These are phyloP conservation scores for Gambusia affinis DNA, from an alignment of 2,113 vertebrate species.

Conservation along the genomic window DNA sequence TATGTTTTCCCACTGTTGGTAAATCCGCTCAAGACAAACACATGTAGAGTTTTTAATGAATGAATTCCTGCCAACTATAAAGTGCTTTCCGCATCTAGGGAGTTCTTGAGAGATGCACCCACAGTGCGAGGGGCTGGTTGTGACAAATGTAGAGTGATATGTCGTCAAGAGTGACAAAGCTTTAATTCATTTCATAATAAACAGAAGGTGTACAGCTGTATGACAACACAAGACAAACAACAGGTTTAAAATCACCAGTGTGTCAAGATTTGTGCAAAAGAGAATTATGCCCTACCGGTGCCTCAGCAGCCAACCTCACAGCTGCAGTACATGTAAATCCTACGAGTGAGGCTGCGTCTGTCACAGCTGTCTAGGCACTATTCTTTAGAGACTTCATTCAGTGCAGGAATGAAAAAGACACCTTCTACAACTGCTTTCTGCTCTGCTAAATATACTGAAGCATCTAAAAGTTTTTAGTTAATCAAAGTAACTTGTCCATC, in stretches of 20 bases:
- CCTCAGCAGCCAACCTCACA: slow-evolving; percentile 46
- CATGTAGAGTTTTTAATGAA: slow-evolving; percentile 20
- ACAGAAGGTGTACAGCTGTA: slow-evolving; percentile 31
- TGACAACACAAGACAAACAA: slow-evolving; percentile 31
- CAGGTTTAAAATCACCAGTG: slow-evolving; percentile 33
- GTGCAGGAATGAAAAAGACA: slow-evolving; percentile 36
- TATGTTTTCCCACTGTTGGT: not conserved
- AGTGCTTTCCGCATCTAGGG: slow-evolving; percentile 15
- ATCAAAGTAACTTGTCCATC: slow-evolving; percentile 44
- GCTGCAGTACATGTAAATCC: slow-evolving; percentile 55
- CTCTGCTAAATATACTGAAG: slow-evolving; percentile 48
- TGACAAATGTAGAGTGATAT: slow-evolving; percentile 12
- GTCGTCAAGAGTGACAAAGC: not conserved
- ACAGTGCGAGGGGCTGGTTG: not conserved
- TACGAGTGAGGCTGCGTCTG: slow-evolving; percentile 52
- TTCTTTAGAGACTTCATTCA: slow-evolving; percentile 50
- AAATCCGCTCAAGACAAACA: slow-evolving; percentile 21
- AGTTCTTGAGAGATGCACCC: slow-evolving; percentile 4
- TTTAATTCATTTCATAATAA: slow-evolving; percentile 17
- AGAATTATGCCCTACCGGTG: slow-evolving; percentile 46
- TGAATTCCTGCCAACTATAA: slow-evolving; percentile 20
- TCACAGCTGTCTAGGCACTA: slow-evolving; percentile 54
- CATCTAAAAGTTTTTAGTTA: slow-evolving; percentile 36
- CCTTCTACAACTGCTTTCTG: slow-evolving; percentile 36
- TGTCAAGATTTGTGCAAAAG: slow-evolving; percentile 35